These are phyloP conservation scores for Anoncus sp. DNA, from an alignment of 2,888 invertebrate species.

Conservation along the genomic window DNA sequence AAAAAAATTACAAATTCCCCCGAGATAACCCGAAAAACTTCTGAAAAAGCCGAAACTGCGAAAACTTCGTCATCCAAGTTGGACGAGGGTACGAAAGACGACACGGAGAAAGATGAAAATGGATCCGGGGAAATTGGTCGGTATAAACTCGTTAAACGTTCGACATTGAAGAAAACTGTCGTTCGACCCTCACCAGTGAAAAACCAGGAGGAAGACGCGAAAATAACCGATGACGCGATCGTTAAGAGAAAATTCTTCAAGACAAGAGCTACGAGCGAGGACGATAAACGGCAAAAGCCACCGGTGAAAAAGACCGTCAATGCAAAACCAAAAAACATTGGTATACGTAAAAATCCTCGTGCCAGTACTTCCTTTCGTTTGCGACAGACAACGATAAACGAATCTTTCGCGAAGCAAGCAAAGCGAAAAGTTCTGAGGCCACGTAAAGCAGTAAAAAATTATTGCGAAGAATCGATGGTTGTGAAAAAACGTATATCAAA, in stretches of 20 bases:
- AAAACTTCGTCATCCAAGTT: neutral
- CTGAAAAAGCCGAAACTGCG: neutral
- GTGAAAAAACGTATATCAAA: neutral
- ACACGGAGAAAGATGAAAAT: neutral
- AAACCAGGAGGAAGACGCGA: neutral
- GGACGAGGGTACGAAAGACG: neutral
- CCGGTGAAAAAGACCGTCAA: slow-evolving; percentile 16
- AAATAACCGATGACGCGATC: neutral
- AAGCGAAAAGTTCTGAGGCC: slow-evolving; percentile 55
- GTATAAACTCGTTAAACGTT: neutral
- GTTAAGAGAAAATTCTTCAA: slow-evolving; percentile 51
- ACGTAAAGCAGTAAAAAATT: slow-evolving; percentile 47
- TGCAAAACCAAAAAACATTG: slow-evolving; percentile 25
- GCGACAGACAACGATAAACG: slow-evolving; percentile 63
- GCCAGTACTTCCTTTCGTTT: slow-evolving; percentile 52
- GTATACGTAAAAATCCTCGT: neutral
- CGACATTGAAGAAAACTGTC: neutral
- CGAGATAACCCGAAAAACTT: slow-evolving; percentile 3
- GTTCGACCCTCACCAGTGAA: neutral
- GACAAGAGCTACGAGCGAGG: slow-evolving; percentile 8
- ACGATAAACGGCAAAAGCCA: neutral
- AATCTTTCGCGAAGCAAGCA: slow-evolving; percentile 67
- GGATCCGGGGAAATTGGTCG: neutral
- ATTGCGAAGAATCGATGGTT: slow-evolving; percentile 55
- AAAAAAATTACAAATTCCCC: neutral